Evolutionary conservation across 2,113 vertebrate genomes (phyloP).

Genomic region (Toxotes jaculatrix): DNA sequence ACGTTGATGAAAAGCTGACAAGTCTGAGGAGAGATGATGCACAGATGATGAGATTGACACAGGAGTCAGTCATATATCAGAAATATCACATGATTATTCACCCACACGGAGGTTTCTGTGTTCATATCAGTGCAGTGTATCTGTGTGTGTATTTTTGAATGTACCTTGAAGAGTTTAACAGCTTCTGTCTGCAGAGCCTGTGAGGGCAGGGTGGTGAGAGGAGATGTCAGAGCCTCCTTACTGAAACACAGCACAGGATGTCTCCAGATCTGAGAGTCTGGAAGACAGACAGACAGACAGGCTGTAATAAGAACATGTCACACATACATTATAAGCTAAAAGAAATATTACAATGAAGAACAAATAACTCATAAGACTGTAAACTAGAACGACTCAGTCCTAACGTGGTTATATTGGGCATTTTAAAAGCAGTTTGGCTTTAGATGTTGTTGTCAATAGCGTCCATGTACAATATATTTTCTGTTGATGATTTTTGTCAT

Average conservation of each 20-base stretch:
- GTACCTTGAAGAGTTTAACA: constrained; percentile 97
- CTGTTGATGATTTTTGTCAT: too few relatives aligned
- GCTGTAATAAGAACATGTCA: background rate
- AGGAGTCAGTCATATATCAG: too few relatives aligned
- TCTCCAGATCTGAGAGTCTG: constrained; percentile 94
- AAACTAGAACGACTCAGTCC: background rate
- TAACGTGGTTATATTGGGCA: background rate
- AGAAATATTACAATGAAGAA: background rate
- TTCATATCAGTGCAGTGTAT: background rate
- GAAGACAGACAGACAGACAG: background rate
- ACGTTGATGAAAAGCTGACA: constrained; percentile 99
- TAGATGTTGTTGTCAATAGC: too few relatives aligned
- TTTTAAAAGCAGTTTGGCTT: background rate
- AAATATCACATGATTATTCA: background rate
- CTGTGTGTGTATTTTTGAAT: background rate
- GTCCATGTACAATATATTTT: background rate
- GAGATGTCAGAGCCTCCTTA: constrained; percentile 93
- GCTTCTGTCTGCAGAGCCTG: constrained; percentile 97
- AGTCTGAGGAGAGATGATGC: constrained; percentile 83
- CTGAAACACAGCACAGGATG: constrained; percentile 94
- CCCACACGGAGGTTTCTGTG: background rate
- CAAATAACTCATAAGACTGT: background rate
- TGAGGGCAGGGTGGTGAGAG: constrained; percentile 95
- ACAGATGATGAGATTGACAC: background rate
- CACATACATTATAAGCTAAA: too few relatives aligned